Evolutionary conservation across 37 sponge, comb jelly and placozoan species (phyloP).

Genomic region (Diacarnus erythraeanus): DNA sequence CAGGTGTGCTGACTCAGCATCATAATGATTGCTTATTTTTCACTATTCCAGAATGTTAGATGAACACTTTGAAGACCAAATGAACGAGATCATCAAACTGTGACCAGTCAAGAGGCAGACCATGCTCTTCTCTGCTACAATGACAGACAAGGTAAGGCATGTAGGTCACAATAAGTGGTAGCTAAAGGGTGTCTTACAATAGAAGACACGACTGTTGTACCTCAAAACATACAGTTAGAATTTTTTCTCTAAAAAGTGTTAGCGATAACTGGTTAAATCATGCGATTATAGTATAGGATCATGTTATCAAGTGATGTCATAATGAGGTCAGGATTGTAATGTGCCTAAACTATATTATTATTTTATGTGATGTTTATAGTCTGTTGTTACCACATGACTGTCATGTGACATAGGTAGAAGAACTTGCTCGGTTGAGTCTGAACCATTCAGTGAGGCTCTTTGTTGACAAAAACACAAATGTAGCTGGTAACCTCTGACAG

Average conservation of each 20-base stretch:
- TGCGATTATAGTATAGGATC: no score
- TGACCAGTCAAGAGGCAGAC: slow-evolving; percentile 89
- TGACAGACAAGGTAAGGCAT: slow-evolving; percentile 97
- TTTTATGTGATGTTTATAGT: no score
- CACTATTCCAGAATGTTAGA: slow-evolving; percentile 81
- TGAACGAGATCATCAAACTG: slow-evolving; percentile 90
- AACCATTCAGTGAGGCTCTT: slow-evolving; percentile 92
- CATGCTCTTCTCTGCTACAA: slow-evolving; percentile 99
- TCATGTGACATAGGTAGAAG: slow-evolving; percentile 94
- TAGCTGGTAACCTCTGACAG: slow-evolving; percentile 89
- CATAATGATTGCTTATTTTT: background rate
- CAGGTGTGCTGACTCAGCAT: slow-evolving; percentile 53
- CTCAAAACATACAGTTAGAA: no score
- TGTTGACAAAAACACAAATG: slow-evolving; percentile 94
- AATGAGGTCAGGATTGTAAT: no score
- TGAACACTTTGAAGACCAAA: slow-evolving; percentile 95
- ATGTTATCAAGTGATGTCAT: no score
- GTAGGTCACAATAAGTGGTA: no score
- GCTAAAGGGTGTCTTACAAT: no score
- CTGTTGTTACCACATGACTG: no score
- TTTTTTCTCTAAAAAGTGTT: no score
- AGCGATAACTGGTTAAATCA: no score
- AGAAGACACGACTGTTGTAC: no score
- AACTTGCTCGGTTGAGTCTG: slow-evolving; percentile 86
- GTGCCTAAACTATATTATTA: no score